Evolutionary conservation across 2,113 vertebrate species (phyloP).

Genomic region (Turnix velox): DNA sequence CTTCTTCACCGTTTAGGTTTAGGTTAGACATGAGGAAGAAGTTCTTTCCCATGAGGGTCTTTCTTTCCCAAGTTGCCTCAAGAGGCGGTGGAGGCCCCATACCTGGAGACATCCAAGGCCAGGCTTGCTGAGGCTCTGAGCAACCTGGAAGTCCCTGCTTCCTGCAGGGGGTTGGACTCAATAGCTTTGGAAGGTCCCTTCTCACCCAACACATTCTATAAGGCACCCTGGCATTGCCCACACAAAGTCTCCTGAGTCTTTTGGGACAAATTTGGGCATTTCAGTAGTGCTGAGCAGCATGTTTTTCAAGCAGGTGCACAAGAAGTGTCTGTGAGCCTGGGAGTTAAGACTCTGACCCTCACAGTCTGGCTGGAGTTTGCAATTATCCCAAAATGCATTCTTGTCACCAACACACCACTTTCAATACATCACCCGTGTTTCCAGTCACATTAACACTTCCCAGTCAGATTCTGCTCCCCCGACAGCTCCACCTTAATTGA

Average conservation of each 20-base stretch:
- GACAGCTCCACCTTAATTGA: constrained; percentile 1
- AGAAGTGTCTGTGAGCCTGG: not conserved
- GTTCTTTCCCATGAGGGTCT: too few species aligned
- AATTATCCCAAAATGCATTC: constrained; percentile 16
- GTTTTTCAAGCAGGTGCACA: not conserved
- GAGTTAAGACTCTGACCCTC: not conserved
- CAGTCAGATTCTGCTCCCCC: not conserved
- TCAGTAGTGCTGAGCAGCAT: not conserved
- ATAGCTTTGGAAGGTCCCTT: too few species aligned
- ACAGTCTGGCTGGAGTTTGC: not conserved
- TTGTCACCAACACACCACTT: constrained; percentile 14
- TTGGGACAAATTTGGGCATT: not conserved
- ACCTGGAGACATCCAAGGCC: too few species aligned
- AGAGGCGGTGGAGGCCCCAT: too few species aligned
- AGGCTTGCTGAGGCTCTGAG: too few species aligned
- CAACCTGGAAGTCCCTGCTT: too few species aligned
- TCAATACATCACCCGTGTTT: constrained; percentile 28
- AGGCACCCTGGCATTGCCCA: not conserved
- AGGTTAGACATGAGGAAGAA: too few species aligned
- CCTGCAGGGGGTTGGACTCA: too few species aligned
- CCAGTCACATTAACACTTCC: not conserved
- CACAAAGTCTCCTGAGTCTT: not conserved
- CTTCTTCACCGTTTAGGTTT: too few species aligned
- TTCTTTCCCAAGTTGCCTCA: too few species aligned
- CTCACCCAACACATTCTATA: too few species aligned